These are phyloP conservation scores for Petroica traversi DNA, from an alignment of 2,113 vertebrate genomes.

Conservation along the genomic window DNA sequence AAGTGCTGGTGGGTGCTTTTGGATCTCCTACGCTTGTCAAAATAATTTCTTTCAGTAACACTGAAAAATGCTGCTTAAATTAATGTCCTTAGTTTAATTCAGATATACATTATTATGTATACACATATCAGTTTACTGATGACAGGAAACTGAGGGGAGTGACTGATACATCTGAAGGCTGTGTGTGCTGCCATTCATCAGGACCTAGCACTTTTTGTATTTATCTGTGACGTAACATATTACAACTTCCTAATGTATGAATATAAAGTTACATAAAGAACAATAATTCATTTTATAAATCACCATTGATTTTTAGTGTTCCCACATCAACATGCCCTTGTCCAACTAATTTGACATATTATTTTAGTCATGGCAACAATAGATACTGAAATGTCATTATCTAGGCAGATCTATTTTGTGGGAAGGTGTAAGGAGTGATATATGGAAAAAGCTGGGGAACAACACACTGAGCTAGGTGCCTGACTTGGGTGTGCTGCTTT, in stretches of 20 bases:
- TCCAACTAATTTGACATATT: neutral
- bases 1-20: neutral
- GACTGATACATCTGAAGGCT: neutral
- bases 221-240: neutral
- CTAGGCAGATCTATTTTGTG: neutral
- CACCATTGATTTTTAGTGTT: neutral
- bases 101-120: neutral
- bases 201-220: neutral
- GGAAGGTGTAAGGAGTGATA: neutral
- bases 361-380: neutral
- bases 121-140: neutral
- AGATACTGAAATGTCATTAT: neutral
- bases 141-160: neutral
- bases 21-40: neutral
- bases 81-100: neutral
- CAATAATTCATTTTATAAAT: neutral
- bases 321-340: neutral
- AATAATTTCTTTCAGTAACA: neutral
- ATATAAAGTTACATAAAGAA: neutral
- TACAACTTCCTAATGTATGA: neutral
- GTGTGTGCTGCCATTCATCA: neutral
- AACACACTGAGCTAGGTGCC: neutral
- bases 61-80: neutral
- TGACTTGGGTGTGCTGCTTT: neutral
- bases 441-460: neutral